Evolutionary conservation across 2,113 vertebrate species (phyloP), one percentile per base, ranked within the genome.

Genomic region (Nipponia nippon): DNA sequence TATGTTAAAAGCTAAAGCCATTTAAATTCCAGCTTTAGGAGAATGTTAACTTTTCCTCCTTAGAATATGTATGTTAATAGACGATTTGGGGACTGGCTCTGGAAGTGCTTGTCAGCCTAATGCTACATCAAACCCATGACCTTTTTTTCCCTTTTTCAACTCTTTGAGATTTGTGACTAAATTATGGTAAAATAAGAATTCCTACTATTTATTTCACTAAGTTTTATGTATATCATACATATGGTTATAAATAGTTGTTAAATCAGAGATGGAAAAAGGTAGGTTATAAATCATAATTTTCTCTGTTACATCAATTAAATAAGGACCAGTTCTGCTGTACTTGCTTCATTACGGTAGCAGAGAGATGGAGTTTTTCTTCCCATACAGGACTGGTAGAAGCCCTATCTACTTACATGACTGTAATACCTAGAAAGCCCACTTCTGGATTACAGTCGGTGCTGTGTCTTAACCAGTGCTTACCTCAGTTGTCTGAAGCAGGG

Each of bases 1-100:
- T 83, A 3, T 73, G 70, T 95, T 97, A 97, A 98, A 97, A 96
- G 44, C 26, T 62, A 67, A 95, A 95, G 72, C 38, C 40, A 92
- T 97, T 95, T 97, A 89, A 97, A 97, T 97, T 94, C 77, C 89
- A 96, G 70, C 89, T 97, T 95, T 70, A 95, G 89, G 92, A 89
- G 63, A 90, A 82, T 21, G 59, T 97, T 97, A 95, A 90, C 66
- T 89, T 89, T 87, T 77, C 26, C 65, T 93, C 56, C 38, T 95
- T 78, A 93, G 25, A 95, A 96, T 86, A 79, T 66, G 3, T 40
- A 67, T 84, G 34, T 84, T 97, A 91, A 94, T 83, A 97, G 20
- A 96, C 47, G 89, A 91, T 78, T 93, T 67, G 62, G 69, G 78
- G 50, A 85, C 72, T 95, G 87, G 21, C 46, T 95, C 38, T 89